Base-by-base conservation (phyloP, 2,888 invertebrate species). In the Incurvaria masculella region DNA sequence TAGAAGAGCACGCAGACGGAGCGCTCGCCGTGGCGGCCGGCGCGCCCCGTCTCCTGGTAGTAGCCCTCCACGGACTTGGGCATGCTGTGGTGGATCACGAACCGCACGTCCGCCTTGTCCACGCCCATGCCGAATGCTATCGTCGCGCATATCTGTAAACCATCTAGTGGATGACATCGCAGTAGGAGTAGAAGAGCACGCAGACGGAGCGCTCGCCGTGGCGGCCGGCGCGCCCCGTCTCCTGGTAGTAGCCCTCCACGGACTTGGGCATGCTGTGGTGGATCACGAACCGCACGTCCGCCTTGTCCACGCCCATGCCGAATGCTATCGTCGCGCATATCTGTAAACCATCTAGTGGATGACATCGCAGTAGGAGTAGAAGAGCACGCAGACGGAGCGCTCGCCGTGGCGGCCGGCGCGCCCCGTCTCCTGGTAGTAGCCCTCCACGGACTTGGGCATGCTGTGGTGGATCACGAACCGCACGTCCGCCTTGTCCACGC, bases 71-170 rank as follows among this genome's bases (percentile, higher is more conserved):
- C 89, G 1, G 94, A 94, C 76, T 96, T 96, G 27, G 97, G 96
- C 61, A 97, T 64, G 3, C 94, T 89, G 69, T 90, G 92, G 69
- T 97, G 97, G 48, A 97, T 83, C 2, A 97, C 97, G 74, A 87
- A 97, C 2, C 97, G 87, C 10, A 97, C 91, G 79, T 98, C 94
- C 1, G 97, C 93, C 64, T 99, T 99, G 73, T 99, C 98, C 52
- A 99, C 97, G 17, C 98, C 98, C 98, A 99, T 98, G 23, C 95
- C 95, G 79, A 99, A 99, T 1, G 98, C 98, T 59, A 98, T 92
- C 0, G 99, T 99, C 1, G 98, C 98, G 61, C 97, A 97, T 47
- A 98, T 92, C 65, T 79, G 54, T 0, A 39, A 40, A 23, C 14
- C 16, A 6, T 10, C 10, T 90, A 81, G 3, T 92, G 73, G 33